phyloP scores from a whole-genome alignment of 1,140 invertebrate genomes.

The Chironomus tepperi region DNA sequence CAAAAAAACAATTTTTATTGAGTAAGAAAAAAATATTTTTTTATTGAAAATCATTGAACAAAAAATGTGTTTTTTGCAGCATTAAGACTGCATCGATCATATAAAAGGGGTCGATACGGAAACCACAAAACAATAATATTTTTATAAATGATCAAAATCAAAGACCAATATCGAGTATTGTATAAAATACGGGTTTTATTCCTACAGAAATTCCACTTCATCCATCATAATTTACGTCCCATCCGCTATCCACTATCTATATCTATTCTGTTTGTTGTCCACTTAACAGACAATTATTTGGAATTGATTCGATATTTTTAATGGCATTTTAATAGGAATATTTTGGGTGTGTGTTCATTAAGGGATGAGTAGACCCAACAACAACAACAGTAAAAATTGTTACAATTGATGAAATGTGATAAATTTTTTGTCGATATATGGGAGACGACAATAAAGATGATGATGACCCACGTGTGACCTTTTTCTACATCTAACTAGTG shows the following conservation, averaged over 20 bases:
- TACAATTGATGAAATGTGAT: not conserved
- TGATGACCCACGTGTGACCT: not conserved
- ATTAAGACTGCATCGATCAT: no score
- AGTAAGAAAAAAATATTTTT: no score
- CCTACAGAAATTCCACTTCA: not conserved
- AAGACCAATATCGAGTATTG: not conserved
- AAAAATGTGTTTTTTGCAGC: not conserved
- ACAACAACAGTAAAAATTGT: not conserved
- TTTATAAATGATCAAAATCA: not conserved
- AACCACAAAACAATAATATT: constrained; percentile 2
- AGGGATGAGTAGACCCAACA: not conserved
- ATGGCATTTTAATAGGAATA: constrained; percentile 20
- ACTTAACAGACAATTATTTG: constrained; percentile 17
- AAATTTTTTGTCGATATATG: not conserved
- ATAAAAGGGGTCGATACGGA: not conserved
- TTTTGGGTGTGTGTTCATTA: not conserved
- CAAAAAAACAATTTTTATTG: no score
- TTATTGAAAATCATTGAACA: not conserved
- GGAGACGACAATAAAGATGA: not conserved
- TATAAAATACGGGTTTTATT: not conserved
- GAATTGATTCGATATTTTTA: constrained; percentile 22
- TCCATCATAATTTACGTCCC: constrained; percentile 2
- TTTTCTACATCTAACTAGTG: not conserved
- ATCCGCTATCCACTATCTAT: constrained; percentile 17
- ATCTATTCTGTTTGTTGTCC: constrained; percentile 16